Evolutionary conservation across 2,113 vertebrate species (phyloP), one percentile per base, ranked within the genome.

Genomic region (Tinamus guttatus): DNA sequence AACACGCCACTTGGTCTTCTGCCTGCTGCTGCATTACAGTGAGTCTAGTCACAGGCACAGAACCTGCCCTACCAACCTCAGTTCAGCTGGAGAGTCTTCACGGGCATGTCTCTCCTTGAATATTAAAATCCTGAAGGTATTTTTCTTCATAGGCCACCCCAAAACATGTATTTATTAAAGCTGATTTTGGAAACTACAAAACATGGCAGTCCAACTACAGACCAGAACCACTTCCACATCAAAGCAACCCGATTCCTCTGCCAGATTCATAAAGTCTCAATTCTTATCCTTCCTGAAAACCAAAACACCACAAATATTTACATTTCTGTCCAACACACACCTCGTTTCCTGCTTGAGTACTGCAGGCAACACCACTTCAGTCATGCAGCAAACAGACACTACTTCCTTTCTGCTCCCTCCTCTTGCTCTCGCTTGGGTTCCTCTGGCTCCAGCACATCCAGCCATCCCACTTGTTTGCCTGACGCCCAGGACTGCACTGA

Each of bases 301-400:
- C 85, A 91, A 89, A 97, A 67, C 3, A 1, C 93, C 89, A 91
- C 90, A 95, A 90, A 91, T 97, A 97, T 97, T 97, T 96, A 95
- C 77, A 95, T 95, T 95, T 95, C 69, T 92, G 81, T 89, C 89
- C 96, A 92, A 90, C 86, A 94, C 58, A 96, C 96, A 93, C 75
- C 90, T 96, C 54, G 19, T 92, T 93, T 98, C 93, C 96, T 97
- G 87, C 87, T 94, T 27, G 10, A 91, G 80, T 73, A 84, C 65
- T 95, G 90, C 86, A 93, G 86, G 75, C 79, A 93, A 78, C 71
- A 89, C 92, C 95, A 92, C 82, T 89, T 87, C 60, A 89, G 95
- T 96, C 52, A 34, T 77, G 77, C 82, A 96, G 80, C 89, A 95
- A 77, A 90, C 85, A 96, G 87, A 78, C 86, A 87, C 15, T 4